phyloP scores from a whole-genome alignment of 2,888 invertebrate species.

The Geophilus truncorum region DNA sequence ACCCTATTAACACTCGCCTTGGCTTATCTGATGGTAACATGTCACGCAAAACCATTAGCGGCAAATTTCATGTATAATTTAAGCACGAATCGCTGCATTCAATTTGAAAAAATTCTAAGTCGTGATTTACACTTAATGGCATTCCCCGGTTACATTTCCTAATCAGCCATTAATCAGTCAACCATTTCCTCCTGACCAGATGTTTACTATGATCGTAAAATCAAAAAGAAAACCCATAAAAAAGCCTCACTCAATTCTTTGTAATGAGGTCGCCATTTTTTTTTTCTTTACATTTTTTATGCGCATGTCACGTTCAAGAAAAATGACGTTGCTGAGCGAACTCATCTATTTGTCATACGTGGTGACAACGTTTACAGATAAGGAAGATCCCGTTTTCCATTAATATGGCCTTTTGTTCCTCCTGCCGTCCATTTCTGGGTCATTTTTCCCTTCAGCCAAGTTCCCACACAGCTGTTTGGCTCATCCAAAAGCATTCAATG shows the following conservation, averaged over 20 bases:
- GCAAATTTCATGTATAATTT: background rate
- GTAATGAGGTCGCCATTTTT: background rate
- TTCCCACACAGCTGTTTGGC: background rate
- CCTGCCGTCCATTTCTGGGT: conserved; percentile 4
- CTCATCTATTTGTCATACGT: background rate
- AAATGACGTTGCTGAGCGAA: conserved; percentile 1
- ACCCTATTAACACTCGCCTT: background rate
- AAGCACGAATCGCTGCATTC: too few species aligned
- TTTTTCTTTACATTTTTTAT: too few species aligned
- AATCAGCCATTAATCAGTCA: background rate
- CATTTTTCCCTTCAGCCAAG: background rate
- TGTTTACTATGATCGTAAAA: background rate
- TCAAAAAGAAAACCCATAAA: background rate
- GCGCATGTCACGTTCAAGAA: conserved; percentile 12
- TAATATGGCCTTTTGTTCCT: conserved; percentile 6
- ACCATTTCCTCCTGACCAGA: background rate
- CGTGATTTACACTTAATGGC: background rate
- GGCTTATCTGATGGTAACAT: background rate
- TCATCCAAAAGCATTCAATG: background rate
- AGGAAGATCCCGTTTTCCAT: conserved; percentile 9
- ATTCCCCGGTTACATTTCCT: background rate
- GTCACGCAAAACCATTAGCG: background rate
- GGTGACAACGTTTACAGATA: conserved; percentile 14
- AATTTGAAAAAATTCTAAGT: background rate
- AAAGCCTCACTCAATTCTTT: background rate